Evolutionary conservation across 2,113 vertebrate genomes (phyloP).

Genomic region (Pelobates fuscus): DNA sequence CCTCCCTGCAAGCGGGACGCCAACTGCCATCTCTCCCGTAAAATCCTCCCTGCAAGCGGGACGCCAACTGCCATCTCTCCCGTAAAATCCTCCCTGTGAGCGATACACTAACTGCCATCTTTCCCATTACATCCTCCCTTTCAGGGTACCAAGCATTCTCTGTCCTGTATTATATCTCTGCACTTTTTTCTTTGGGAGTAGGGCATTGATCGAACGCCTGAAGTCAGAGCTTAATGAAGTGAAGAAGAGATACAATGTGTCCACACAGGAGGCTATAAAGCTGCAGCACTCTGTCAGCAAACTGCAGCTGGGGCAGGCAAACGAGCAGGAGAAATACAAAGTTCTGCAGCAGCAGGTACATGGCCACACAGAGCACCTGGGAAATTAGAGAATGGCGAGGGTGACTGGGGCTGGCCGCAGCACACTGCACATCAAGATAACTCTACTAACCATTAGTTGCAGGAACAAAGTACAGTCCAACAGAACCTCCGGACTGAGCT

Average conservation of each 20-base stretch:
- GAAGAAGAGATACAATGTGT: constrained; percentile 55
- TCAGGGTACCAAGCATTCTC: no score
- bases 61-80: no score
- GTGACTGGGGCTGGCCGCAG: no score
- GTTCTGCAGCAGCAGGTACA: constrained; percentile 64
- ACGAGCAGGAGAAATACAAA: constrained; percentile 52
- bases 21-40: no score
- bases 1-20: no score
- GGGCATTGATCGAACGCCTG: constrained; percentile 55
- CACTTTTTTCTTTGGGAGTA: constrained; percentile 51
- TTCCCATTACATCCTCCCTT: no score
- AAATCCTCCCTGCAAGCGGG: no score
- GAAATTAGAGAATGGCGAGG: background rate
- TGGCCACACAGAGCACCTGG: background rate
- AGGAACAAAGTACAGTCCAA: constrained; percentile 47
- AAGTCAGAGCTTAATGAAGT: constrained; percentile 55
- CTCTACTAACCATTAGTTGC: constrained; percentile 49
- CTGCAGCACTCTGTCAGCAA: constrained; percentile 54
- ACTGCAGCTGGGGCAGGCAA: constrained; percentile 54
- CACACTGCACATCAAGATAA: no score
- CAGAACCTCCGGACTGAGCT: constrained; percentile 56
- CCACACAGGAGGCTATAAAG: constrained; percentile 54
- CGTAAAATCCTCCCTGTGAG: no score
- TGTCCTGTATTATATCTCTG: background rate
- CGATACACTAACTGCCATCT: no score